Percentiles rank a stretch among this genome's conserved stretches.
These are phyloP conservation scores for Gymnothorax reevesii DNA, from an alignment of 2,797 vertebrate genomes.

Conservation along the genomic window DNA sequence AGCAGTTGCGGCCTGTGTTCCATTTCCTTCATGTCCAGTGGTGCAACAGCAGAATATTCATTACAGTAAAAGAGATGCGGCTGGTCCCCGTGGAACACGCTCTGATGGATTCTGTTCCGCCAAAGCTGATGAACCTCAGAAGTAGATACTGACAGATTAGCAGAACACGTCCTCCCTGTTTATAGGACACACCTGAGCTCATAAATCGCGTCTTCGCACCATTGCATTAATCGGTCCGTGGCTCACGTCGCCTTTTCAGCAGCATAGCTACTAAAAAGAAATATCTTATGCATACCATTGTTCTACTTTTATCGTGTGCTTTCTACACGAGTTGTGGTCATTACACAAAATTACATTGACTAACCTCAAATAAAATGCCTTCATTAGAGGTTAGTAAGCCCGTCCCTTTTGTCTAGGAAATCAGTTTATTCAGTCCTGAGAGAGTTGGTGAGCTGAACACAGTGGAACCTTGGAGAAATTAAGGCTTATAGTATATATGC, in stretches of 20 bases:
- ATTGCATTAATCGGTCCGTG: neutral
- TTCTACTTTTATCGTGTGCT: neutral
- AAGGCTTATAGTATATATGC: neutral
- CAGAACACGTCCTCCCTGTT: neutral
- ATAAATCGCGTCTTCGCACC: neutral
- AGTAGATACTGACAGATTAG: neutral
- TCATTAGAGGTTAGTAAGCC: constrained; percentile 9
- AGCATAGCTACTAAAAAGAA: constrained; percentile 6
- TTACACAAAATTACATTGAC: neutral
- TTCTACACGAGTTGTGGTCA: neutral
- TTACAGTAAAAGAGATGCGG: neutral
- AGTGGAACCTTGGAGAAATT: neutral
- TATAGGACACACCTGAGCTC: constrained; percentile 16
- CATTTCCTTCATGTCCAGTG: neutral
- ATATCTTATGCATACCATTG: neutral
- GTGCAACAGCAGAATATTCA: neutral
- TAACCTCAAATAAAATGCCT: neutral
- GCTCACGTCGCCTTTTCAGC: neutral
- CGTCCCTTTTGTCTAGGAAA: neutral
- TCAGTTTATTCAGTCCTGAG: neutral
- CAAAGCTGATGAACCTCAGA: neutral
- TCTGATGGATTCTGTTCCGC: neutral
- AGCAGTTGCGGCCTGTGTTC: neutral
- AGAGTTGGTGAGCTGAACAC: neutral
- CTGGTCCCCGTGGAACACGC: neutral